These are phyloP conservation scores for Hyaena hyaena DNA, from an alignment of 2,113 vertebrate species.

Conservation along the genomic window DNA sequence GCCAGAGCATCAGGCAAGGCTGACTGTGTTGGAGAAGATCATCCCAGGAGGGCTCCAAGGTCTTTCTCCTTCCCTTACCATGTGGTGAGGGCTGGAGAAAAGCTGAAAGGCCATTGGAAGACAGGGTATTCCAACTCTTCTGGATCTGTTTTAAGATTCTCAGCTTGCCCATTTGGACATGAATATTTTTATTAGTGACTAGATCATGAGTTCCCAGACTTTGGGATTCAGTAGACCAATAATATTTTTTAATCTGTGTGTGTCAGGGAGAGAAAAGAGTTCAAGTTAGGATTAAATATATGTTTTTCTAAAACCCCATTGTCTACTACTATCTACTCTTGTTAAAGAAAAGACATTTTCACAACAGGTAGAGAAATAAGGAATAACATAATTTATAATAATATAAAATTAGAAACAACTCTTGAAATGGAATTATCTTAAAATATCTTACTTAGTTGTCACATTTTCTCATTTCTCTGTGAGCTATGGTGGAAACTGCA, in stretches of 20 bases:
- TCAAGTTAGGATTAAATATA: not conserved
- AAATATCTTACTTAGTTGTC: not conserved
- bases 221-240: not conserved
- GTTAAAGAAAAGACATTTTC: slow-evolving; percentile 17
- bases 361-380: not conserved
- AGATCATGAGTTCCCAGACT: too few species aligned
- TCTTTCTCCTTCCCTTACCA: not conserved
- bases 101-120: not conserved
- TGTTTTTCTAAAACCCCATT: not conserved
- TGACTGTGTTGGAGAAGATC: not conserved
- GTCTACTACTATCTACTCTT: not conserved
- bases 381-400: not conserved
- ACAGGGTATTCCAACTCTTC: not conserved
- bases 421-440: not conserved
- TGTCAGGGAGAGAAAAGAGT: not conserved
- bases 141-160: not conserved
- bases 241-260: not conserved
- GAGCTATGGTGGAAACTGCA: not conserved
- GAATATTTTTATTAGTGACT: not conserved
- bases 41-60: not conserved
- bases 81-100: not conserved
- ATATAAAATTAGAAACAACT: not conserved
- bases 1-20: not conserved
- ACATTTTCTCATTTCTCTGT: not conserved
- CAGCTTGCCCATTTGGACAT: not conserved